Percentiles rank a stretch among this genome's conserved stretches.
Conservation (phyloP, 1,140 invertebrate genomes). For the Drosophila pruinosa region DNA sequence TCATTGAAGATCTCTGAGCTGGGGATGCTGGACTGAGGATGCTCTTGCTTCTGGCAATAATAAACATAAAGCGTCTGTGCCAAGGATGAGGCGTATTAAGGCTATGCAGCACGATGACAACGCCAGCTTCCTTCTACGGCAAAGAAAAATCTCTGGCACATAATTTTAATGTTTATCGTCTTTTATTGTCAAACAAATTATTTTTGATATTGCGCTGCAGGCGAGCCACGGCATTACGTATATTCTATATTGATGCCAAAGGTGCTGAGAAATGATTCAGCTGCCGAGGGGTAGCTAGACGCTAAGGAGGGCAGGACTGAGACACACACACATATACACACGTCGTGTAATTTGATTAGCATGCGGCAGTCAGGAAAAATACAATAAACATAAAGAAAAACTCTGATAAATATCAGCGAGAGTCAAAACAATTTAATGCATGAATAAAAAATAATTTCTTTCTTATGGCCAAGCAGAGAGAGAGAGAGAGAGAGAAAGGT, state of each 20-base stretch:
- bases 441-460: conserved; percentile 77
- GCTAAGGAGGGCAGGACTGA: neutral
- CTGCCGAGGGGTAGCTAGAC: conserved; percentile 49
- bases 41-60: conserved; percentile 47
- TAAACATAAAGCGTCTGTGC: conserved; percentile 33
- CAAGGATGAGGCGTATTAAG: conserved; percentile 29
- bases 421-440: conserved; percentile 81
- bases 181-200: conserved; percentile 83
- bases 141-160: conserved; percentile 68
- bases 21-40: neutral
- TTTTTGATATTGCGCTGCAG: conserved; percentile 81
- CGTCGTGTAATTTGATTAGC: conserved; percentile 76
- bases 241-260: conserved; percentile 42
- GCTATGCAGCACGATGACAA: conserved; percentile 50
- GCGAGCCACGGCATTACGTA: conserved; percentile 41
- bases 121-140: neutral
- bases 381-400: conserved; percentile 75
- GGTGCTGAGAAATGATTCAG: conserved; percentile 71
- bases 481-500: no score
- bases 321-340: conserved; percentile 35
- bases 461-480: conserved; percentile 10
- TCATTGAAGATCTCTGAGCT: conserved; percentile 58
- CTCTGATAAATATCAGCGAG: conserved; percentile 58
- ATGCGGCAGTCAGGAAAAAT: conserved; percentile 45
- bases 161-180: conserved; percentile 83